Evolutionary conservation across 2,888 invertebrate species (phyloP), one percentile per base, ranked within the genome.

Genomic region (Andrena chrysosceles): DNA sequence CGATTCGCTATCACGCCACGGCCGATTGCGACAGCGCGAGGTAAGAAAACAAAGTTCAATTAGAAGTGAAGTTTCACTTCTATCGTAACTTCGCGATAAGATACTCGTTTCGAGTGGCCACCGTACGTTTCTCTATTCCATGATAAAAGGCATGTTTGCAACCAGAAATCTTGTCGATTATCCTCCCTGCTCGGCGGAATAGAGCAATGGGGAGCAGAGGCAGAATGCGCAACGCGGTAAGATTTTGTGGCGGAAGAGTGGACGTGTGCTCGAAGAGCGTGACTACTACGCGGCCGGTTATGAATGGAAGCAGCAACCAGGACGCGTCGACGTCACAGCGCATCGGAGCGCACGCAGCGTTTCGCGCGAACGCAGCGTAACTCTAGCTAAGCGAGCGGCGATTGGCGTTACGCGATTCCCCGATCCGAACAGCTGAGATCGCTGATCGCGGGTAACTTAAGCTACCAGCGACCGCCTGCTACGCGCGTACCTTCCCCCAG

Each of bases 371-470:
- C 20, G 54, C 26, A n/a, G 8, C 20, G 49, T 56, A 67, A 52
- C n/a, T 29, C 33, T 60, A 31, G 42, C 59, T 20, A 56, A 56
- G 16, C 64, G 71, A 26, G 6, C 26, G 23, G 60, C 31, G 59
- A 31, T 20, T 16, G 16, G 42, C 72, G 73, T 68, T 62, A 66
- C 59, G 72, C 72, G 71, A 71, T 59, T 64, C 74, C 42, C n/a
- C 48, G 42, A 35, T 16, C 33, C 56, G 63, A 66, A 60, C 31
- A 31, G 35, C 62, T 59, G 64, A 64, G 10, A 59, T 52, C 60
- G 75, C 76, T 70, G 56, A 63, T 78, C 62, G 56, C 23, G 16
- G 20, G 73, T 63, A 73, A 78, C 31, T 29, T n/a, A 31, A 77
- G 52, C 31, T 2, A n/a, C n/a, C 52, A 52, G 16, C 23, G 64